Conservation (phyloP, 2,113 vertebrate genomes). For the Poicephalus gulielmi region DNA sequence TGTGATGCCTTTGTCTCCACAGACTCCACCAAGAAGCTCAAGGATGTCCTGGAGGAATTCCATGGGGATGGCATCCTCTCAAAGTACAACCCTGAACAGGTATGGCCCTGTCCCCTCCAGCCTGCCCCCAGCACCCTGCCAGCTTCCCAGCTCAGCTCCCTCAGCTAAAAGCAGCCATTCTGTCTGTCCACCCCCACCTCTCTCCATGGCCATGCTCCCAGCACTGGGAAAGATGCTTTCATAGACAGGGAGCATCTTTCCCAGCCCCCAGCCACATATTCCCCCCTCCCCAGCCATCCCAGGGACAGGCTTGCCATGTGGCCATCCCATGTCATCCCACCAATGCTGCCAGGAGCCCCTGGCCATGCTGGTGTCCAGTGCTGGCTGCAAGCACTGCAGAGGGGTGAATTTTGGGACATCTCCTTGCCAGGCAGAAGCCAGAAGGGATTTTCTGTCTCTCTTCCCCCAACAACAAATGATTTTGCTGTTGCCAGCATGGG, state of each 20-base stretch:
- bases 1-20: constrained; percentile 28
- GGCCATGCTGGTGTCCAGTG: not conserved
- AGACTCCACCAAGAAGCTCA: constrained; percentile 95
- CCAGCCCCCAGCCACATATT: not conserved
- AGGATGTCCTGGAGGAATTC: constrained; percentile 93
- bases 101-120: constrained; percentile 44
- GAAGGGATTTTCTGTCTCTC: not conserved
- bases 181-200: no score
- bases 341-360: not conserved
- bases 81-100: constrained; percentile 90
- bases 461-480: not conserved
- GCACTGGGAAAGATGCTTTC: not conserved
- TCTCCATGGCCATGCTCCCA: accelerated
- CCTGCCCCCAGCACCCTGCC: not conserved
- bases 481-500: not conserved
- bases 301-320: accelerated
- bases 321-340: not conserved
- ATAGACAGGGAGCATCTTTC: not conserved
- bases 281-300: accelerated
- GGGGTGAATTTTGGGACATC: not conserved
- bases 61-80: constrained; percentile 84
- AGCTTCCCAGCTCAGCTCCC: not conserved
- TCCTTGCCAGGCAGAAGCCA: not conserved
- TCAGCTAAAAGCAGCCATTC: not conserved
- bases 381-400: not conserved